These are phyloP conservation scores for Platycnemis pennipes DNA, from an alignment of 2,888 invertebrate genomes.

Conservation along the genomic window DNA sequence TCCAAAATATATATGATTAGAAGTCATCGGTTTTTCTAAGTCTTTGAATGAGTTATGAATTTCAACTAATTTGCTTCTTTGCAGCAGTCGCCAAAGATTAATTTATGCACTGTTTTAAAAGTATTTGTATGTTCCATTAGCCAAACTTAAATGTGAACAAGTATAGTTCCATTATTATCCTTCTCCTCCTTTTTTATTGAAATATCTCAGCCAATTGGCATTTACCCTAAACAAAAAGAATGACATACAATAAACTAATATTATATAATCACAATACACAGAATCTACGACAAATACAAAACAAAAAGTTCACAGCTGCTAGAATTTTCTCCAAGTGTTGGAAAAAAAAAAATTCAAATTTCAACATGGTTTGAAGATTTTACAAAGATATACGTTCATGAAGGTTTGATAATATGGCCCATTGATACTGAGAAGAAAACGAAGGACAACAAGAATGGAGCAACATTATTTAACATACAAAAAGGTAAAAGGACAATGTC, in stretches of 20 bases:
- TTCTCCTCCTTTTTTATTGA: constrained; percentile 63
- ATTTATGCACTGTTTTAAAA: neutral
- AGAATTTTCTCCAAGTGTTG: constrained; percentile 43
- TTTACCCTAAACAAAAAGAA: constrained; percentile 65
- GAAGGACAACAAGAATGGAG: constrained; percentile 52
- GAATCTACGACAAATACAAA: constrained; percentile 67
- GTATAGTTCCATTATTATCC: constrained; percentile 38
- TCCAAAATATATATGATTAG: too few relatives aligned
- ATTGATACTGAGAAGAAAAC: constrained; percentile 46
- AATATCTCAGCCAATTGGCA: constrained; percentile 60
- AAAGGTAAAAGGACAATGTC: constrained; percentile 60
- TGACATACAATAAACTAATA: constrained; percentile 66
- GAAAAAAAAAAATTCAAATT: constrained; percentile 12
- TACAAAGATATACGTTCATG: constrained; percentile 37
- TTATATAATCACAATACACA: constrained; percentile 60
- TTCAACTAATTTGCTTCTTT: too few relatives aligned
- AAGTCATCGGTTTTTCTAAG: too few relatives aligned
- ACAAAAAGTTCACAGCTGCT: constrained; percentile 48
- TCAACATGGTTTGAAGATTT: constrained; percentile 59
- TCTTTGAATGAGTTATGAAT: too few relatives aligned
- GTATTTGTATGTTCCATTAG: neutral
- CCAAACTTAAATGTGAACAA: neutral
- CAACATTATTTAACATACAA: constrained; percentile 64
- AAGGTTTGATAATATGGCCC: constrained; percentile 54
- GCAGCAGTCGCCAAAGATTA: neutral